phyloP scores from a whole-genome alignment of 1,140 invertebrate genomes.

The Brachionus manjavacas region DNA sequence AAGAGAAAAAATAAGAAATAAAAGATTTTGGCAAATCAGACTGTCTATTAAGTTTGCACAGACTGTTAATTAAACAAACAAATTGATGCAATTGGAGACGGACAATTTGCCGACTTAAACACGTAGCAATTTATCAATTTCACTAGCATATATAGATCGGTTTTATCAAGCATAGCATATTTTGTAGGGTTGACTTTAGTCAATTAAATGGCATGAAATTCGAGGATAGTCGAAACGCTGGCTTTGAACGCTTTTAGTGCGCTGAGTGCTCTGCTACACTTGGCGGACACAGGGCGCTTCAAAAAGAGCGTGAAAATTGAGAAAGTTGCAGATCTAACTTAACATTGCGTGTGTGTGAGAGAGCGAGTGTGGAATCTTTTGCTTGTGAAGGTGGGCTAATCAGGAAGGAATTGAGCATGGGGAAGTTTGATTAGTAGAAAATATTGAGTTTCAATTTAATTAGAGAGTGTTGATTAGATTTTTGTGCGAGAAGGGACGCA shows the following conservation, averaged over 20 bases:
- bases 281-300: neutral
- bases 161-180: neutral
- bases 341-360: neutral
- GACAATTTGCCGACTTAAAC: neutral
- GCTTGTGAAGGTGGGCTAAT: neutral
- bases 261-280: neutral
- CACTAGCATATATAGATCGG: neutral
- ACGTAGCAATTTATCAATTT: neutral
- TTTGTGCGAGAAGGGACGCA: neutral
- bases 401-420: neutral
- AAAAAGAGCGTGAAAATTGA: too few species aligned
- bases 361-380: neutral
- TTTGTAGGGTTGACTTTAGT: neutral
- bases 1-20: neutral
- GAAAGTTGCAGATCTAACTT: neutral
- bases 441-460: neutral
- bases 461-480: neutral
- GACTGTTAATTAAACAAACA: slow-evolving; percentile 14
- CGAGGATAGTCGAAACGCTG: neutral
- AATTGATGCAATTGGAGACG: neutral
- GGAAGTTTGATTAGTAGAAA: neutral
- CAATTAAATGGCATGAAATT: neutral
- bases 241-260: too few species aligned
- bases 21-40: slow-evolving; percentile 7
- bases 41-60: neutral